These are phyloP conservation scores for Sebastes dallii DNA, from an alignment of 2,797 vertebrate species.

Conservation along the genomic window DNA sequence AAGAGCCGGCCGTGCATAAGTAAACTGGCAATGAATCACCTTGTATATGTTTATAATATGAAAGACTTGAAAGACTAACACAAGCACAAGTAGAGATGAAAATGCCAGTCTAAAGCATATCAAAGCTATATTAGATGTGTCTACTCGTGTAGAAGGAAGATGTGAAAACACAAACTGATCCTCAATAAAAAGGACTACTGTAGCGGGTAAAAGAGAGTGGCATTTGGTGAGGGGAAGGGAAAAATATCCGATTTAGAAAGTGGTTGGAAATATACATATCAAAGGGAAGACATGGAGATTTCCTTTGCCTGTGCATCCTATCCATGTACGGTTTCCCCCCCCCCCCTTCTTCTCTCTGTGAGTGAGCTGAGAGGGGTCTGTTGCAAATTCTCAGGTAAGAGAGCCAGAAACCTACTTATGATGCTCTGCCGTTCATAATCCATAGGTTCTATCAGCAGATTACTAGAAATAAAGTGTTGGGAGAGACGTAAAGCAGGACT, in stretches of 20 bases:
- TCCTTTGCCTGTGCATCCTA: conserved; percentile 72
- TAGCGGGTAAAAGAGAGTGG: conserved; percentile 72
- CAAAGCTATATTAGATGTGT: conserved; percentile 79
- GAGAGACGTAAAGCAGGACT: conserved; percentile 76
- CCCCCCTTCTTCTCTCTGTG: background rate
- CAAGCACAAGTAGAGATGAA: conserved; percentile 61
- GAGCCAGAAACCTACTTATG: conserved; percentile 80
- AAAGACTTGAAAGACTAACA: conserved; percentile 69
- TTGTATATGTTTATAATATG: conserved; percentile 67
- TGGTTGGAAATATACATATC: conserved; percentile 84
- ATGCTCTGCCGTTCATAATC: conserved; percentile 79
- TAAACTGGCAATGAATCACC: conserved; percentile 62
- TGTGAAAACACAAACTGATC: conserved; percentile 80
- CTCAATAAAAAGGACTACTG: conserved; percentile 75
- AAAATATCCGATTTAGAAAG: conserved; percentile 81
- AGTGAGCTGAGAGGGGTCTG: conserved; percentile 67
- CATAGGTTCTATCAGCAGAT: conserved; percentile 84
- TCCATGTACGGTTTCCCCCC: conserved; percentile 57
- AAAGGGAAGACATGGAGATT: conserved; percentile 82
- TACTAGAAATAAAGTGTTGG: conserved; percentile 80
- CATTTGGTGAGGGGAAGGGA: conserved; percentile 66
- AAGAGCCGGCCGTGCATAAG: conserved; percentile 7
- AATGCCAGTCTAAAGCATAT: conserved; percentile 76
- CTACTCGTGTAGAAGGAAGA: conserved; percentile 60
- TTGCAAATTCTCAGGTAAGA: conserved; percentile 78